A percentile compares a stretch with the other conserved stretches of the same genome.
These are phyloP conservation scores for Cyprinus carpio DNA, from an alignment of 2,113 vertebrate genomes.

Conservation along the genomic window DNA sequence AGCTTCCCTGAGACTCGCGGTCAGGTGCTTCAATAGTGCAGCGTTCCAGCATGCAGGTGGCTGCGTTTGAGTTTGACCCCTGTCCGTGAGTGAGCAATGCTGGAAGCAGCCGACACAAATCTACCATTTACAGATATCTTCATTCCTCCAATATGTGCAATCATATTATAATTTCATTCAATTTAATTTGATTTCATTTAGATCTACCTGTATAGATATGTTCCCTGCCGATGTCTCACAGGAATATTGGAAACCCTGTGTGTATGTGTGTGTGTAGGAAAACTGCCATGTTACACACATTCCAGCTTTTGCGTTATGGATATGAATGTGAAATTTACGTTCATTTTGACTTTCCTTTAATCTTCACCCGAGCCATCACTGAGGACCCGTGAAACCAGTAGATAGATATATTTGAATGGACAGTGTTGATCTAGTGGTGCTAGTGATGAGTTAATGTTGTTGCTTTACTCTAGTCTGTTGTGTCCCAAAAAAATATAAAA, in stretches of 20 bases:
- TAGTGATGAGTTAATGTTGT: constrained; percentile 45
- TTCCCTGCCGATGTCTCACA: constrained; percentile 44
- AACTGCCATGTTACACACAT: constrained; percentile 77
- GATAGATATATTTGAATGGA: constrained; percentile 47
- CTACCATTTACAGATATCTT: constrained; percentile 34
- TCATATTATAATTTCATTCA: background rate
- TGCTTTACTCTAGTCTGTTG: constrained; percentile 42
- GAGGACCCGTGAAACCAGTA: constrained; percentile 33
- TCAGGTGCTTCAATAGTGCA: constrained; percentile 87
- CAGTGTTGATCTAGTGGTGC: constrained; percentile 50
- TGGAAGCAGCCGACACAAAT: constrained; percentile 29
- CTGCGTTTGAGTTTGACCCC: constrained; percentile 52
- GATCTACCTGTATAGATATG: constrained; percentile 25
- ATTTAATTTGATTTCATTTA: background rate
- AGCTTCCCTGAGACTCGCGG: constrained; percentile 92
- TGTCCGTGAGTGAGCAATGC: constrained; percentile 48
- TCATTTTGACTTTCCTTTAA: constrained; percentile 66
- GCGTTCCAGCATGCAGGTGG: constrained; percentile 55
- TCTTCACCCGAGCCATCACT: constrained; percentile 52
- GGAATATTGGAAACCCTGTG: constrained; percentile 31
- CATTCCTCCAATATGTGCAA: constrained; percentile 36
- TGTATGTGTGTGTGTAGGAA: constrained; percentile 58
- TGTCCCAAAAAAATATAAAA: constrained; percentile 38
- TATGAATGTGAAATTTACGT: constrained; percentile 49
- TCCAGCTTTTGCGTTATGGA: constrained; percentile 67